Evolutionary conservation across 2,888 invertebrate genomes (phyloP).

Genomic region (Endotricha flammealis): DNA sequence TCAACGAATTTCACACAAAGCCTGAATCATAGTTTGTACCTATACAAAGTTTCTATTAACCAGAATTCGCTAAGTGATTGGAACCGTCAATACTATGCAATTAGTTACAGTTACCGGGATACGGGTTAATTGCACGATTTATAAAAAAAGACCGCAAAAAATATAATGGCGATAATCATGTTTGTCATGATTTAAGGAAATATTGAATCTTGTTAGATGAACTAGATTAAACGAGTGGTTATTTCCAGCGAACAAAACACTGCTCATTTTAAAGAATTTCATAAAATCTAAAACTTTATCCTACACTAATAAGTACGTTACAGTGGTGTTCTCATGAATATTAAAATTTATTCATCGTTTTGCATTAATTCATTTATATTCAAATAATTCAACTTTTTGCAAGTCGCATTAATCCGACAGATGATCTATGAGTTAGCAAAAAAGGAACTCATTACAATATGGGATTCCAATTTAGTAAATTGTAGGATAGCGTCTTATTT

Average conservation of each 20-base stretch:
- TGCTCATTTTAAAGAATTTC: too few relatives aligned
- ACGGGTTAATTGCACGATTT: slow-evolving; percentile 29
- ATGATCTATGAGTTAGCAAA: background rate
- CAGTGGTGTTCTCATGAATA: too few relatives aligned
- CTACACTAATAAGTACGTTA: too few relatives aligned
- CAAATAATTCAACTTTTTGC: too few relatives aligned
- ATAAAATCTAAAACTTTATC: too few relatives aligned
- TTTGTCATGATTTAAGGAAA: slow-evolving; percentile 23
- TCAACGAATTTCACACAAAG: background rate
- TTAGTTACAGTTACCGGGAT: slow-evolving; percentile 39
- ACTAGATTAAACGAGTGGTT: slow-evolving; percentile 15
- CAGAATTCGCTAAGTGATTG: slow-evolving; percentile 29
- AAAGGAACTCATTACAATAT: slow-evolving; percentile 1
- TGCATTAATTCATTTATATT: too few relatives aligned
- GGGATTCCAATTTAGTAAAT: slow-evolving; percentile 2
- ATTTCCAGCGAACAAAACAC: too few relatives aligned
- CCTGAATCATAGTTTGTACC: slow-evolving; percentile 28
- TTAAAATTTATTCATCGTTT: too few relatives aligned
- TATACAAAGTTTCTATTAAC: slow-evolving; percentile 42
- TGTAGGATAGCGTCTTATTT: slow-evolving; percentile 8
- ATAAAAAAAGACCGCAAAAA: slow-evolving; percentile 28
- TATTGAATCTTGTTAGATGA: slow-evolving; percentile 6
- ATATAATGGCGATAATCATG: slow-evolving; percentile 15
- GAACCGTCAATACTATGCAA: slow-evolving; percentile 28
- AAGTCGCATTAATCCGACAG: too few relatives aligned